Base-by-base conservation (phyloP, 2,888 invertebrate genomes). In the Archaeoteleia sp. region DNA sequence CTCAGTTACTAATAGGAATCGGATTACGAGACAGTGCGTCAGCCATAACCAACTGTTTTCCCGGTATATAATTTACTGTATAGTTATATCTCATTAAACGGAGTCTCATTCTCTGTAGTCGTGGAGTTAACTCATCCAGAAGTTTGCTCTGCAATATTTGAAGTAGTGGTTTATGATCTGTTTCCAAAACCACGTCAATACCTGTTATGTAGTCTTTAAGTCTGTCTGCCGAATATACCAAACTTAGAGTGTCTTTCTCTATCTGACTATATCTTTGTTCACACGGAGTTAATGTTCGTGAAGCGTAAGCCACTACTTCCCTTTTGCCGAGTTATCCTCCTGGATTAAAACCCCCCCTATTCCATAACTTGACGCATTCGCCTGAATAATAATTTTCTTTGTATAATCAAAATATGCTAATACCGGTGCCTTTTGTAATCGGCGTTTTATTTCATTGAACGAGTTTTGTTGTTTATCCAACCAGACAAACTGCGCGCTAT, bases 111-210 rank as follows among this genome's bases (percentile, higher is more conserved):
- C 82, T 40, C 58, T 85, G 82, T 8, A 85, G 49, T 40, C 83
- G 57, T 2, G 83, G 78, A 1, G 82, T 77, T 2, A 85, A 58
- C 6, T 81, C 80, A 40, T 75, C 75, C 9, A 85, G 57, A 10
- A 75, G 62, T 62, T 84, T 84, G 1, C 74, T 75, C 45, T 77
- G 71, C 7, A 85, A 40, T 1, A 86, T 54, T 10, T 79, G 63
- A 1, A 82, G 46, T 2, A 84, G 62, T 0, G 83, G 84, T 60
- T 81, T 82, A 66, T 85, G 83, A 63, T 86, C 83, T 0, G 83
- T 86, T 65, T 76, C 72, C 1, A 84, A 45, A 9, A 35, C 46
- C 27, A 85, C 71, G 15, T 71, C 30, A 20, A 68, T 70, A 6
- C 81, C 82, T 3, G 70, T 62, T 7, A 84, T 40, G 55, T 75